Evolutionary conservation across 2,797 vertebrate species (phyloP), one percentile per base, ranked within the genome.

Genomic region (Sebastes wilsoni): DNA sequence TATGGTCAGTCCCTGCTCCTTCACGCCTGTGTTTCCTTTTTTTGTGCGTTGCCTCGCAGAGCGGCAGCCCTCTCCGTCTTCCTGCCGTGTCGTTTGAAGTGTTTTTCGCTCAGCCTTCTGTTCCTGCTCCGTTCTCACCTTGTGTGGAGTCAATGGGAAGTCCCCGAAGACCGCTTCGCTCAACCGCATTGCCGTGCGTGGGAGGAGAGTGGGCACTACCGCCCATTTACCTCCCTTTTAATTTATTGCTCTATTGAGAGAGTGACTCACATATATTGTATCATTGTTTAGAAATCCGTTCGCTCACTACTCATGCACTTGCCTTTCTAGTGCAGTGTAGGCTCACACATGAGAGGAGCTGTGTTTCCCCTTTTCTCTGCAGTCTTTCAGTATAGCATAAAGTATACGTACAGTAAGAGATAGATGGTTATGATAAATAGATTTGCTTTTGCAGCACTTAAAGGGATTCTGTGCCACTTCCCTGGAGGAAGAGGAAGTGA

Each of bases 381-480:
- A 67, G 79, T 34, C 75, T 83, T 81, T 81, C 82, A 80, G 55
- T 76, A 22, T 77, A 70, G 77, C 58, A 68, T 80, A 74, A 82
- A 72, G 83, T 78, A 77, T 80, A 89, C 10, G 61, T 91, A 89
- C 88, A 82, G 85, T 82, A 76, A 75, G 79, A 90, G 84, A 92
- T 89, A 82, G 87, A 89, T 87, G 83, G 88, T 86, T 88, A 88
- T 89, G 94, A 95, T 94, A 91, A 94, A 93, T 90, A 93, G 89
- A 93, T 93, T 91, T 94, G 91, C 92, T 93, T 95, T 93, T 92
- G 87, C 87, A 91, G 89, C 92, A 89, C 92, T 94, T 93, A 92
- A 92, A 93, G 87, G 68, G 92, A 94, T 94, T 95, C 94, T 93
- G 89, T 94, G 94, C 89, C 94, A 93, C 94, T 93, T 95, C 93